Conservation (phyloP, 2,797 vertebrate genomes). For the Cacajao melanocephalus region DNA sequence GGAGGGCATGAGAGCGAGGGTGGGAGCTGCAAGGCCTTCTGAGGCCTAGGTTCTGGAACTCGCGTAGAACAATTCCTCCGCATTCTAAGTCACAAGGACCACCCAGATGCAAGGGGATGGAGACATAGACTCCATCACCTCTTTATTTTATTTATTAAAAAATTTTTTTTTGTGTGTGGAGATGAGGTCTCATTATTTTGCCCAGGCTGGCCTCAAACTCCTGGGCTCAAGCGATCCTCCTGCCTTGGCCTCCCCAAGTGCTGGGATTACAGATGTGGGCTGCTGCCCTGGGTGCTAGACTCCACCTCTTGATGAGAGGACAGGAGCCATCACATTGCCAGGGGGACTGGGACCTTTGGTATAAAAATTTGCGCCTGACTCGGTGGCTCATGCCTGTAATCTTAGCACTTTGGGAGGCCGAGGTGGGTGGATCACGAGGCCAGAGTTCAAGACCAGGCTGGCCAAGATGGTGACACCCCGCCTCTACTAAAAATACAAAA, state of each 20-base stretch:
- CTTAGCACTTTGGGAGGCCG: no score
- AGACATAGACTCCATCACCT: background rate
- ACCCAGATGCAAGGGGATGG: background rate
- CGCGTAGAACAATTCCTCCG: background rate
- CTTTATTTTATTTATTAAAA: no score
- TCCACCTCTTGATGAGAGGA: background rate
- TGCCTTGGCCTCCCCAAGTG: background rate
- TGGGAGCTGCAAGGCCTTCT: background rate
- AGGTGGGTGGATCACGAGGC: no score
- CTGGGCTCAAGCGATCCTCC: background rate
- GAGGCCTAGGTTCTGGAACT: background rate
- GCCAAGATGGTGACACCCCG: no score
- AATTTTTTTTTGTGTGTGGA: background rate
- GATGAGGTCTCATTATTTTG: background rate
- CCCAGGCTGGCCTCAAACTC: background rate
- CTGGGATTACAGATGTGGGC: background rate
- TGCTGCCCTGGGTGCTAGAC: background rate
- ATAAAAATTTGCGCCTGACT: background rate
- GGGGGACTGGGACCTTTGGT: background rate
- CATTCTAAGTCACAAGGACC: background rate
- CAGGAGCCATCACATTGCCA: background rate
- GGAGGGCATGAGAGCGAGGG: background rate
- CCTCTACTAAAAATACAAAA: no score
- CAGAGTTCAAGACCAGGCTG: no score
- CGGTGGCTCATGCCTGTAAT: no score